Base-by-base conservation (phyloP, 1,140 invertebrate species). In the Drosophila erecta region DNA sequence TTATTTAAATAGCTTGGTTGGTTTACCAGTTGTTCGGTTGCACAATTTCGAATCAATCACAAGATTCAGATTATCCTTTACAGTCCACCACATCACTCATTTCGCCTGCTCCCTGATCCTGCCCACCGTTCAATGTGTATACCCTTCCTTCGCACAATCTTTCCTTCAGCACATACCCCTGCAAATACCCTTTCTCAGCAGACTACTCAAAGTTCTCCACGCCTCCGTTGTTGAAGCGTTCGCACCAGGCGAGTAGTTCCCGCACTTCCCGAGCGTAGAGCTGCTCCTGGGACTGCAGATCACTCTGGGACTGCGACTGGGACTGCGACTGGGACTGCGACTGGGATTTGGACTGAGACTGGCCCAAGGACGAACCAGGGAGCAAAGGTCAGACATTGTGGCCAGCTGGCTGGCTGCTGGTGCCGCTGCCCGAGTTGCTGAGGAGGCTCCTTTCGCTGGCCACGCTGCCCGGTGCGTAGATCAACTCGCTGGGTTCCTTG, bases 391-490 rank as follows among this genome's bases (percentile, higher is more conserved):
- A 91, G 81, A 90, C 90, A 84, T 86, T 91, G 71, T 91, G 90
- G 51, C 79, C 74, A 8, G 72, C 61, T 17, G 78, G 77, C 60
- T 87, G 69, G 14, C 78, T 81, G 69, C 89, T 84, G 79, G 62
- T 87, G 69, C 86, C 83, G 46, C 90, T 91, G 33, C 90, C 90
- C 22, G 90, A 80, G 35, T 91, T 91, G 76, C 90, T 91, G 22
- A 91, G 22, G 50, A 91, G 49, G 49, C 90, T 91, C 43, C 90
- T 67, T 71, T 91, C 90, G 37, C 91, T 92, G 53, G 91, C 91
- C 58, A 92, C 90, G 43, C 91, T 92, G 35, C 90, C 83, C 4
- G 91, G 91, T 4, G 91, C 91, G 60, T 92, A 92, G 73, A 92
- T 92, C 74, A 92, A 58, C 40, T 92, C 87, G 24, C 33, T 79